phyloP scores from a whole-genome alignment of 2,113 vertebrate genomes.

The Halichoerus grypus region DNA sequence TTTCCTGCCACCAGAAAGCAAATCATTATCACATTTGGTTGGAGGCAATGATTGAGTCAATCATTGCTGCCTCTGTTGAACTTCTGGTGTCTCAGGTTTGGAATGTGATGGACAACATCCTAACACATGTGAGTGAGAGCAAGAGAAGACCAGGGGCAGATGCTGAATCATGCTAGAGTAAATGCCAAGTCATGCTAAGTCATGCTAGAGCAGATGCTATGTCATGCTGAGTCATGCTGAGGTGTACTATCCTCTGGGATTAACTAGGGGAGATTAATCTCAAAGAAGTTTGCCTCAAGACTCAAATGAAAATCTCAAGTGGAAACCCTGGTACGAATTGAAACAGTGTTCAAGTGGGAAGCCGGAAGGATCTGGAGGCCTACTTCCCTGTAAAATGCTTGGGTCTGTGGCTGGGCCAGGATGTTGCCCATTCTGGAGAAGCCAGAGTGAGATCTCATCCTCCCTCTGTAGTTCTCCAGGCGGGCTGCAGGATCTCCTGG shows the following conservation, averaged over 20 bases:
- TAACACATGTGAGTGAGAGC: background rate
- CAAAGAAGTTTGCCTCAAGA: background rate
- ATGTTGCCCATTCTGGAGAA: background rate
- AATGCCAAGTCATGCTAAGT: background rate
- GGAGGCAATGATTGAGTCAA: background rate
- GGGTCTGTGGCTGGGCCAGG: background rate
- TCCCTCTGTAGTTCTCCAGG: background rate
- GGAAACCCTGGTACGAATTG: background rate
- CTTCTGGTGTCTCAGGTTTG: background rate
- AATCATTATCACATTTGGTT: background rate
- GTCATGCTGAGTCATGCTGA: background rate
- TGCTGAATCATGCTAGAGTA: background rate
- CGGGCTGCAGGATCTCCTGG: constrained; percentile 70
- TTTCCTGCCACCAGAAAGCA: background rate
- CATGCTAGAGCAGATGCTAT: background rate
- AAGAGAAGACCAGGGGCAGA: background rate
- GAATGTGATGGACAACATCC: background rate
- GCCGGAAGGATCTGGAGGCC: background rate
- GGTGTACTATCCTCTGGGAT: background rate
- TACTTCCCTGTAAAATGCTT: background rate
- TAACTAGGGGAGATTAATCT: background rate
- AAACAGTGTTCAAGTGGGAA: background rate
- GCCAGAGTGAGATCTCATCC: background rate
- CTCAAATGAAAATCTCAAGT: background rate
- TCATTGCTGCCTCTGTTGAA: background rate